These are phyloP conservation scores for Batillaria attramentaria DNA, from an alignment of 1,140 invertebrate species.

Conservation along the genomic window DNA sequence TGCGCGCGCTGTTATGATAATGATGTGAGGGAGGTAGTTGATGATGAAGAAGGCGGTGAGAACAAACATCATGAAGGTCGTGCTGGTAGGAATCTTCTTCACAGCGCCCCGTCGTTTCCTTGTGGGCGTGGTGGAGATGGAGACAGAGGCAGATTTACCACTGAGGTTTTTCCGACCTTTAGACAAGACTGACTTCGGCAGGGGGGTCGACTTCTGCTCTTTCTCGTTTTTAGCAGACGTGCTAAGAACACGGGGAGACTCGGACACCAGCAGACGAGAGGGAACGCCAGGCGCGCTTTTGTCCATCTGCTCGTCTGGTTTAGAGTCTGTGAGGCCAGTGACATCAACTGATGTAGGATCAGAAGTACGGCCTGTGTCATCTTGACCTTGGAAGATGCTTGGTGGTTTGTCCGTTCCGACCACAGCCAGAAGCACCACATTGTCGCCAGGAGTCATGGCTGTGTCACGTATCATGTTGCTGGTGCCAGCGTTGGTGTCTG, in stretches of 20 bases:
- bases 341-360: neutral
- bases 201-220: neutral
- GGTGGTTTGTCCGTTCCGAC: neutral
- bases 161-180: neutral
- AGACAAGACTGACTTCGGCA: neutral
- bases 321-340: neutral
- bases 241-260: neutral
- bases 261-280: too few relatives aligned
- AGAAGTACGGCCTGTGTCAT: too few relatives aligned
- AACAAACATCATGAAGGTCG: constrained; percentile 59
- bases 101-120: neutral
- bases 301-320: neutral
- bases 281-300: too few relatives aligned
- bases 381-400: too few relatives aligned
- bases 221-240: neutral
- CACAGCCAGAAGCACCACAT: constrained; percentile 13
- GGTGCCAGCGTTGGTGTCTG: neutral
- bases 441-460: neutral
- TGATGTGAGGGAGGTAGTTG: constrained; percentile 62
- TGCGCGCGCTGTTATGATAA: constrained; percentile 51
- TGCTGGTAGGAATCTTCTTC: constrained; percentile 39
- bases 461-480: neutral
- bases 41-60: constrained; percentile 62
- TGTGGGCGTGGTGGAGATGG: neutral
- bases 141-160: neutral